Conservation (phyloP, 1,140 invertebrate genomes). For the Pentalonia nigronervosa region DNA sequence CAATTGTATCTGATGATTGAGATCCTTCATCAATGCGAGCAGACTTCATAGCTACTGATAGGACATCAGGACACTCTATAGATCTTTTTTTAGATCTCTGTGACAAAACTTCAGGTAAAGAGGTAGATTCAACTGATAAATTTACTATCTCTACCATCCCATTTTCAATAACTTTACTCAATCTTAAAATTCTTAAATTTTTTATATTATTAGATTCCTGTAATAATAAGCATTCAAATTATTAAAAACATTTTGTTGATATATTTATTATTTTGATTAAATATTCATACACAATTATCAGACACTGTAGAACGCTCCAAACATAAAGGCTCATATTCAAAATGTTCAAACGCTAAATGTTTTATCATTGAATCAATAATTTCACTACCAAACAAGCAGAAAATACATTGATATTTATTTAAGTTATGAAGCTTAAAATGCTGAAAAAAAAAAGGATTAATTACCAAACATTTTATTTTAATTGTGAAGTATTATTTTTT, state of each 20-base stretch:
- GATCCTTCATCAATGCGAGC: background rate
- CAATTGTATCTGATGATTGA: slow-evolving; percentile 5
- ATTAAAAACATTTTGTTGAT: background rate
- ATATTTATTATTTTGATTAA: background rate
- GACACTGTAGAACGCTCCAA: slow-evolving; percentile 6
- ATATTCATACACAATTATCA: background rate
- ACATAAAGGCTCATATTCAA: slow-evolving; percentile 49
- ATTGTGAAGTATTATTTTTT: background rate
- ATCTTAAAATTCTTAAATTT: slow-evolving; percentile 34
- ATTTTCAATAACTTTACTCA: background rate
- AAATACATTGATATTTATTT: slow-evolving; percentile 44
- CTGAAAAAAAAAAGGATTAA: slow-evolving; percentile 35
- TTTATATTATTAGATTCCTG: slow-evolving; percentile 11
- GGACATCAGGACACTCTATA: background rate
- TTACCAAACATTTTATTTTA: background rate
- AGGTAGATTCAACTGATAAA: background rate
- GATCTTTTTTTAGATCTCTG: background rate
- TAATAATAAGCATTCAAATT: background rate
- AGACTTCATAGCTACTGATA: slow-evolving; percentile 29
- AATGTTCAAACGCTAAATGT: slow-evolving; percentile 45
- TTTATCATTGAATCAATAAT: slow-evolving; percentile 6
- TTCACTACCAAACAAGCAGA: slow-evolving; percentile 33
- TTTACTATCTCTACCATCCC: background rate
- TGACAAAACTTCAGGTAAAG: background rate
- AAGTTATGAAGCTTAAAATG: slow-evolving; percentile 45